Percentiles rank a stretch among this genome's conserved stretches.
Conservation (phyloP, 2,888 invertebrate genomes). For the Sepioteuthis lessoniana region DNA sequence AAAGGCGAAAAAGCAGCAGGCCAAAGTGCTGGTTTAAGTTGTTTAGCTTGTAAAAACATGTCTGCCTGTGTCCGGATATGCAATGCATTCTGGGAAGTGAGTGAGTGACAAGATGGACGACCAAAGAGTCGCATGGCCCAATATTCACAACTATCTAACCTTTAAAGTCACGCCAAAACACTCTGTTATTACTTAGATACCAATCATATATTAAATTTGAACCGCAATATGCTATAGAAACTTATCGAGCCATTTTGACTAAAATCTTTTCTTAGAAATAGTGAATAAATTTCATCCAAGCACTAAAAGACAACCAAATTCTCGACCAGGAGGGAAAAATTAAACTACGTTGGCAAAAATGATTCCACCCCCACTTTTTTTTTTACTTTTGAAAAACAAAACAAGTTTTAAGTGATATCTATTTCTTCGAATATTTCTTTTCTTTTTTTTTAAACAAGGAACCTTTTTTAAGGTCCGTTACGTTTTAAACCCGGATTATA, state of each 20-base stretch:
- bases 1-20: not conserved
- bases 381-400: not conserved
- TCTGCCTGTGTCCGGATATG: slow-evolving; percentile 12
- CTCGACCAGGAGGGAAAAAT: not conserved
- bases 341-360: slow-evolving; percentile 12
- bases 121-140: slow-evolving; percentile 33
- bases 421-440: not conserved
- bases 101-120: not conserved
- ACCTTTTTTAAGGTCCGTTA: too few relatives aligned
- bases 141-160: not conserved
- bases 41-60: not conserved
- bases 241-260: not conserved
- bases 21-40: not conserved
- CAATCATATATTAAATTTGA: not conserved
- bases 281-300: not conserved
- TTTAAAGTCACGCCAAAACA: not conserved
- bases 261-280: not conserved
- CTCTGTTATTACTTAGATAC: not conserved
- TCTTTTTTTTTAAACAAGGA: too few relatives aligned
- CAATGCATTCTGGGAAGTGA: not conserved
- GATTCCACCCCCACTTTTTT: not conserved
- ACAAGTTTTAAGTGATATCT: not conserved
- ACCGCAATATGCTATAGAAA: not conserved
- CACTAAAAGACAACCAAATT: not conserved
- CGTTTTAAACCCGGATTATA: too few relatives aligned